phyloP scores from a whole-genome alignment of 1,140 invertebrate genomes.

The Drepana arcuata region DNA sequence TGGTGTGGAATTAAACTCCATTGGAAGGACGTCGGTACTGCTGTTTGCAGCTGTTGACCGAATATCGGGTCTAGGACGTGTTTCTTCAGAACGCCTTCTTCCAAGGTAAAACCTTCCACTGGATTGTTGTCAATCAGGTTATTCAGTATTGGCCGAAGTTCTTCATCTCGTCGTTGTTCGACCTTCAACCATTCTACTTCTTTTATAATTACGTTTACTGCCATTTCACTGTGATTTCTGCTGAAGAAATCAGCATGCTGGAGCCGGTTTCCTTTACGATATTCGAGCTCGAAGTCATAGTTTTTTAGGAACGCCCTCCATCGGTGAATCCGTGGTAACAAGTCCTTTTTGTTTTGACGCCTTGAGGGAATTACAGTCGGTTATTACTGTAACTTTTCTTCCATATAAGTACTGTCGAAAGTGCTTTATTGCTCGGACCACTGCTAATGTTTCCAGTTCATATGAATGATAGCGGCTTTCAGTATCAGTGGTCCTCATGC shows the following conservation, averaged over 20 bases:
- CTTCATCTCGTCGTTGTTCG: neutral
- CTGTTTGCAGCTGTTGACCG: conserved; percentile 4
- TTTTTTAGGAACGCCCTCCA: neutral
- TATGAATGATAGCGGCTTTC: conserved; percentile 1
- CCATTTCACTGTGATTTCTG: neutral
- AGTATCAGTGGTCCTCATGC: neutral
- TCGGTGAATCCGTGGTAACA: neutral
- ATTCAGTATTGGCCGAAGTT: neutral
- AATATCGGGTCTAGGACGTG: conserved; percentile 4
- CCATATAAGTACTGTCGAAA: neutral
- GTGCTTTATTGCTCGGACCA: neutral
- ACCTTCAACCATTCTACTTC: neutral
- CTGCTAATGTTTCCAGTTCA: neutral
- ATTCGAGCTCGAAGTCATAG: neutral
- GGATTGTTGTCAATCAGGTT: neutral
- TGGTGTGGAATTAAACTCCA: conserved; percentile 25
- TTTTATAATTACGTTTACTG: neutral
- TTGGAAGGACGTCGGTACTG: conserved; percentile 21
- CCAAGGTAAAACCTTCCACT: neutral
- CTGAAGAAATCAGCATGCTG: neutral
- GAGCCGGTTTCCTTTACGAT: neutral
- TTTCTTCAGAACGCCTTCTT: conserved; percentile 6
- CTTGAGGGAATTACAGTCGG: neutral
- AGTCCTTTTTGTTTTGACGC: neutral
- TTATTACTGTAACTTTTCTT: neutral